These are phyloP conservation scores for Oryzias sinensis DNA, from an alignment of 2,797 vertebrate species.

Conservation along the genomic window DNA sequence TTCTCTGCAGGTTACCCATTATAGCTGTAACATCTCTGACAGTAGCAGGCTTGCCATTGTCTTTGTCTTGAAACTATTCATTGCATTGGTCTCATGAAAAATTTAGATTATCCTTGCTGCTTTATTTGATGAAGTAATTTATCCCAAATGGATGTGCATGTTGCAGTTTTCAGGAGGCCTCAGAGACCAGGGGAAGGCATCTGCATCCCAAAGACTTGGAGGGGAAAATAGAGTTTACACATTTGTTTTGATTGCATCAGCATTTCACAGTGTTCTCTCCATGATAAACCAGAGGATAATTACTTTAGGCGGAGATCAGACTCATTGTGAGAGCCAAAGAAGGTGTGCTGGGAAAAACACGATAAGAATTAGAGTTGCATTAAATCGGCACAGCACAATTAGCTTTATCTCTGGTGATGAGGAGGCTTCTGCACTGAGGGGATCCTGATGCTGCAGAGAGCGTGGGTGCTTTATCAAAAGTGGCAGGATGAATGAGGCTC, in stretches of 20 bases:
- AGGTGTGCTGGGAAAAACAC: constrained; percentile 42
- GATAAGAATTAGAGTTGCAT: constrained; percentile 49
- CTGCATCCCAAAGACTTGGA: constrained; percentile 32
- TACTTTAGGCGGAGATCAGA: constrained; percentile 51
- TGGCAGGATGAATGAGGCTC: constrained; percentile 65
- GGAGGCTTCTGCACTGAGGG: constrained; percentile 25
- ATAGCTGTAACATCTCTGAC: constrained; percentile 45
- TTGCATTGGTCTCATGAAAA: constrained; percentile 73
- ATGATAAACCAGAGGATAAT: constrained; percentile 49
- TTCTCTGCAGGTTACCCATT: constrained; percentile 30
- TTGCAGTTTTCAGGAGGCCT: constrained; percentile 62
- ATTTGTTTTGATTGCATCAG: constrained; percentile 65
- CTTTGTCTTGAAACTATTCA: constrained; percentile 72
- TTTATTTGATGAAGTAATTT: constrained; percentile 76
- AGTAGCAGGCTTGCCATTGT: constrained; percentile 45
- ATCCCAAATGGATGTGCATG: constrained; percentile 76
- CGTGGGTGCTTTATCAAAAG: constrained; percentile 63
- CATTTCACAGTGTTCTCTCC: constrained; percentile 42
- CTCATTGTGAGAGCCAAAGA: constrained; percentile 31
- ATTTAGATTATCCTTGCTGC: constrained; percentile 70
- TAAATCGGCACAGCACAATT: constrained; percentile 44
- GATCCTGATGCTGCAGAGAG: constrained; percentile 28
- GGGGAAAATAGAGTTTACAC: constrained; percentile 26
- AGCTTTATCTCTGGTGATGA: constrained; percentile 40
- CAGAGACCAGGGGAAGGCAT: constrained; percentile 33